These are phyloP conservation scores for Drosophila baimaii DNA, from an alignment of 1,140 invertebrate species.

Conservation along the genomic window DNA sequence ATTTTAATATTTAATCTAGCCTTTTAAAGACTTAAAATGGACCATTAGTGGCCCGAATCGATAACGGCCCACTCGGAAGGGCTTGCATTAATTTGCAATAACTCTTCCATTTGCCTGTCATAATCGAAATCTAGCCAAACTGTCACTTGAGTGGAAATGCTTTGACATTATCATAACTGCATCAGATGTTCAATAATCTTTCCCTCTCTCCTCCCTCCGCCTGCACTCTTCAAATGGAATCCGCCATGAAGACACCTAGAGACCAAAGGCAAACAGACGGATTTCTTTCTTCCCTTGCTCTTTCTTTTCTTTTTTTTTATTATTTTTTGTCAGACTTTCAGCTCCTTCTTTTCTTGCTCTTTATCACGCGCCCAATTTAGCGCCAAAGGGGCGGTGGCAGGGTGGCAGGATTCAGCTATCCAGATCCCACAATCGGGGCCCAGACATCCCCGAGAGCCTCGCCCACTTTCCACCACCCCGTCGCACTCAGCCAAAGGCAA, in stretches of 20 bases:
- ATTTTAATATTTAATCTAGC: not conserved
- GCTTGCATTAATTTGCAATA: conserved; percentile 59
- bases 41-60: conserved; percentile 35
- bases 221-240: conserved; percentile 45
- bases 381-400: conserved; percentile 22
- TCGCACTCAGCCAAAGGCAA: conserved; percentile 58
- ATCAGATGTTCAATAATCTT: conserved; percentile 59
- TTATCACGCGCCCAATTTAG: conserved; percentile 73
- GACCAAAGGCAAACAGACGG: conserved; percentile 51
- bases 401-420: conserved; percentile 21
- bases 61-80: conserved; percentile 27
- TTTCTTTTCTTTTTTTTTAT: not conserved
- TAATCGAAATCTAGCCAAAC: conserved; percentile 60
- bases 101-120: conserved; percentile 56
- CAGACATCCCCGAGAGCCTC: conserved; percentile 28
- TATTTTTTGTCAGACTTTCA: conserved; percentile 14
- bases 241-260: conserved; percentile 40
- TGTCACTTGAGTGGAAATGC: conserved; percentile 57
- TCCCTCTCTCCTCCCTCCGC: not conserved
- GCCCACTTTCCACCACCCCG: conserved; percentile 15
- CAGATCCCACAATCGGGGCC: conserved; percentile 36
- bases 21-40: conserved; percentile 19
- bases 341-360: conserved; percentile 55
- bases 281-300: conserved; percentile 34
- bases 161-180: conserved; percentile 72